Evolutionary conservation across 2,888 invertebrate species (phyloP), one percentile per base, ranked within the genome.

Genomic region (Cryptocheilus praepositus): DNA sequence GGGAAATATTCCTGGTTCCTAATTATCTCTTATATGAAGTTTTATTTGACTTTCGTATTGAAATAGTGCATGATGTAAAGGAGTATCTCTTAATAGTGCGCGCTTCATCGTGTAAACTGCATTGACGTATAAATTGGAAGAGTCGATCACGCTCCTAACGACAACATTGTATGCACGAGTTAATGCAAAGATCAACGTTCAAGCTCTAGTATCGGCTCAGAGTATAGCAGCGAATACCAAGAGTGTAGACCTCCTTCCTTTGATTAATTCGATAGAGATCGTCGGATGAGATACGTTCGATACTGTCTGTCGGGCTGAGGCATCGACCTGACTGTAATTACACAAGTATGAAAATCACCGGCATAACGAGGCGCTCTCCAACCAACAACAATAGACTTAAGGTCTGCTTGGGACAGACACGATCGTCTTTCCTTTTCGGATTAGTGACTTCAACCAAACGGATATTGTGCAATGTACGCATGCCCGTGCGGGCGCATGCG

Each of bases 401-500:
- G 61, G 52, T 56, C 58, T 44, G 66, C 16, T 55, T 22, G 19
- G 56, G 49, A 49, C 16, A 49, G 2, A n/a, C 44, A 19, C 49
- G 22, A 21, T 21, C 53, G 54, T 66, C 61, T 73, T 70, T 71
- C 67, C 65, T 69, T 67, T 71, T 54, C 67, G 64, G 76, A 76
- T 78, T 65, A 65, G 56, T 25, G 46, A 43, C 67, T 61, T 66
- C 46, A 55, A 64, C 67, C 60, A 72, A 74, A 77, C 77, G 77
- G 71, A 76, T 71, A 65, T 79, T 73, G 71, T 70, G 28, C 70
- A 73, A 76, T 64, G 60, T 61, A 61, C 66, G 36, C 51, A 54
- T 59, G 67, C 64, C 25, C 58, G 45, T 65, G 59, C 69, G 67
- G 61, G 63, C 61, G 70, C 57, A 44, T 56, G 43, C 67, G 63